Percentiles rank a stretch among this genome's conserved stretches.
These are phyloP conservation scores for Acanthoscelides obtectus DNA, from an alignment of 2,888 invertebrate genomes.

Conservation along the genomic window DNA sequence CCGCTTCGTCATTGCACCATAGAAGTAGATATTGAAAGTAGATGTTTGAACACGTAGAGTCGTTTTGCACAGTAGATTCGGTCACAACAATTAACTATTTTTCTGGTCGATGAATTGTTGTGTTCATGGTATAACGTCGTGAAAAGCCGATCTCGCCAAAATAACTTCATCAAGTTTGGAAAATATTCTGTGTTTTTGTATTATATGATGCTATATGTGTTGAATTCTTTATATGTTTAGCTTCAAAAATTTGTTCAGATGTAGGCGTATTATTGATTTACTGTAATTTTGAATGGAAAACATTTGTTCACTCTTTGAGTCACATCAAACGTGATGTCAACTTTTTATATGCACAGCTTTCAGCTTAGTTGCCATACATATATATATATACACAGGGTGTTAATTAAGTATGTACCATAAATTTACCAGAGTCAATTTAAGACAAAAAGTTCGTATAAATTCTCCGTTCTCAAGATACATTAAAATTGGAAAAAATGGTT, in stretches of 20 bases:
- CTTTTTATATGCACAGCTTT: too few species aligned
- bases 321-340: too few species aligned
- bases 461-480: too few species aligned
- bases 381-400: too few species aligned
- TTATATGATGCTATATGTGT: background rate
- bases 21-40: conserved; percentile 26
- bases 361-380: too few species aligned
- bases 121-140: background rate
- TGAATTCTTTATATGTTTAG: background rate
- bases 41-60: conserved; percentile 14
- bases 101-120: background rate
- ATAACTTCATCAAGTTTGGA: background rate
- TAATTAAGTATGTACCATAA: too few species aligned
- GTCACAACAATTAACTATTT: background rate
- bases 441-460: too few species aligned
- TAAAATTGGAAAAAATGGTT: too few species aligned
- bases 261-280: too few species aligned
- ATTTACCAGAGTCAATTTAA: too few species aligned
- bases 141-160: background rate
- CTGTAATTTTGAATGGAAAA: too few species aligned
- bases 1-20: conserved; percentile 1
- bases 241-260: background rate
- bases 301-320: too few species aligned
- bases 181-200: background rate
- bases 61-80: conserved; percentile 18